These are phyloP conservation scores for Lophochroa leadbeateri DNA, from an alignment of 2,113 vertebrate genomes.

Conservation along the genomic window DNA sequence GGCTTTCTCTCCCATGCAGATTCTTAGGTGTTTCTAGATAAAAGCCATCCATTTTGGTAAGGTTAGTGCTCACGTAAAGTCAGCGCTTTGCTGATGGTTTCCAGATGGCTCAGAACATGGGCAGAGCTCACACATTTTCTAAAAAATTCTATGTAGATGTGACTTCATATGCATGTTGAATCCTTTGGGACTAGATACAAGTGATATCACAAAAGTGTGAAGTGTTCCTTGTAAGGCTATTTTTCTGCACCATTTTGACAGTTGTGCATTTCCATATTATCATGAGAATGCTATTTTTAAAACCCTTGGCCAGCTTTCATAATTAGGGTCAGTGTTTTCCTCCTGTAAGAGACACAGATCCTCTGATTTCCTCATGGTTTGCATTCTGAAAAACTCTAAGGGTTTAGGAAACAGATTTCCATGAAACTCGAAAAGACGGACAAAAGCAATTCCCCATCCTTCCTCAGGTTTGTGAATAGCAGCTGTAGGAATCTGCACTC, in stretches of 20 bases:
- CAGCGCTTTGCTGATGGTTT: neutral
- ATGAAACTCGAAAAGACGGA: neutral
- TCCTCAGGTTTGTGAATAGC: neutral
- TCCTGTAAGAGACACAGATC: neutral
- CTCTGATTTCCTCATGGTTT: neutral
- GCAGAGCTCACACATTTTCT: neutral
- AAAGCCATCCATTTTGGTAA: neutral
- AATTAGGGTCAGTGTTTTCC: neutral
- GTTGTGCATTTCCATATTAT: neutral
- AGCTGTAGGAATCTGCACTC: neutral
- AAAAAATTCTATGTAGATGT: neutral
- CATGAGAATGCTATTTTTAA: neutral
- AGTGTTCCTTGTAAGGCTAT: neutral
- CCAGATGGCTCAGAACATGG: neutral
- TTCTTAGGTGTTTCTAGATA: conserved; percentile 3
- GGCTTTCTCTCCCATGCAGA: neutral
- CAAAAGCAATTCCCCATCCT: neutral
- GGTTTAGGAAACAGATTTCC: neutral
- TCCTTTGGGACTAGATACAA: neutral
- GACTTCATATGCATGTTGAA: neutral
- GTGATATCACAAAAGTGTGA: neutral
- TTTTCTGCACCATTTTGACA: neutral
- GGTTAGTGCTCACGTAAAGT: neutral
- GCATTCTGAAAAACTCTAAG: neutral
- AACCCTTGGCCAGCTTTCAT: neutral